Evolutionary conservation across 2,888 invertebrate species (phyloP).

Genomic region (Perizoma flavofasciatum): DNA sequence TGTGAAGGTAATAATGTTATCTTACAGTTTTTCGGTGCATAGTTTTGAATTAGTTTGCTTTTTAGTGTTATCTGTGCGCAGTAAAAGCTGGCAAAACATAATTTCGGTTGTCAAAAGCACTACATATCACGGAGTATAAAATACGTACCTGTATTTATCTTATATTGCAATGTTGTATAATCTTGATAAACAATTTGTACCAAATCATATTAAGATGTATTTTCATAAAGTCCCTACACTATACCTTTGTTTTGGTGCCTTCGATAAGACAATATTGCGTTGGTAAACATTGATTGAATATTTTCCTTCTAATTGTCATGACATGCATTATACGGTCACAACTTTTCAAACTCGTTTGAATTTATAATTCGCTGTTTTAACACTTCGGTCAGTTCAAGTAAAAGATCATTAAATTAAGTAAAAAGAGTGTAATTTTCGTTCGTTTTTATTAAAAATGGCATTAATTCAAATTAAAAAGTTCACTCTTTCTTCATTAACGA

Average conservation of each 20-base stretch:
- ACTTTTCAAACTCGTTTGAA: too few relatives aligned
- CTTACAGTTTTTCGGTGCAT: conserved; percentile 6
- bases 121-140: conserved; percentile 39
- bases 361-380: too few relatives aligned
- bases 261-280: conserved; percentile 11
- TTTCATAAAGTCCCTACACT: conserved; percentile 7
- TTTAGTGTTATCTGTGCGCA: background rate
- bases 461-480: too few relatives aligned
- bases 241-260: conserved; percentile 11
- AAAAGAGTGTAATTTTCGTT: too few relatives aligned
- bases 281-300: background rate
- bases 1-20: background rate
- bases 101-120: conserved; percentile 15
- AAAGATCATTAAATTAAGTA: too few relatives aligned
- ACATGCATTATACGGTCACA: too few relatives aligned
- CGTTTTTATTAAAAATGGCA: too few relatives aligned
- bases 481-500: too few relatives aligned
- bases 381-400: too few relatives aligned
- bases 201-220: conserved; percentile 10
- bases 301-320: too few relatives aligned
- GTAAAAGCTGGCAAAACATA: conserved; percentile 4
- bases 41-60: conserved; percentile 1
- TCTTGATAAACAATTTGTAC: conserved; percentile 1
- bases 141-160: conserved; percentile 31
- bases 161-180: conserved; percentile 15